These are phyloP conservation scores for Corydoras sp. DNA, from an alignment of 2,113 vertebrate species.

Conservation along the genomic window DNA sequence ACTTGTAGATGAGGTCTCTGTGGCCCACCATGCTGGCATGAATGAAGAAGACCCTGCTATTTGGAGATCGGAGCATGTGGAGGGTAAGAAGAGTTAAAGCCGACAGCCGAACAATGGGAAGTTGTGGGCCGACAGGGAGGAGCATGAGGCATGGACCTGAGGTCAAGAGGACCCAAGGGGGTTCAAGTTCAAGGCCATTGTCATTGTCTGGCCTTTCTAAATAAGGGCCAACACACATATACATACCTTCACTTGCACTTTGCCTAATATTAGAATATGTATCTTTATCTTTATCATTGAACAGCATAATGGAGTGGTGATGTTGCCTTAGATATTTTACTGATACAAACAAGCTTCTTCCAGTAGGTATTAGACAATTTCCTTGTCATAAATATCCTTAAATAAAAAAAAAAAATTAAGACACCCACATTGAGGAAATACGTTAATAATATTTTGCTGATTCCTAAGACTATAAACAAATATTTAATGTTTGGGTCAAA, in stretches of 20 bases:
- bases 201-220: conserved; percentile 61
- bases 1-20: conserved; percentile 51
- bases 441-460: conserved; percentile 6
- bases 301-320: too few species aligned
- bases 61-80: conserved; percentile 35
- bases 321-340: too few species aligned
- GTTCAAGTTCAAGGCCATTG: conserved; percentile 73
- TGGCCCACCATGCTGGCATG: conserved; percentile 44
- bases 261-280: conserved; percentile 2
- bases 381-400: not conserved
- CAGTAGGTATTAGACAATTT: not conserved
- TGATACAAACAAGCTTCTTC: too few species aligned
- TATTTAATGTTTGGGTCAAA: not conserved
- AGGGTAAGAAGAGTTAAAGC: conserved; percentile 62
- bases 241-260: conserved; percentile 40
- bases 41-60: conserved; percentile 37
- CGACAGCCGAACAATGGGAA: conserved; percentile 67
- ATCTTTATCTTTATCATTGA: too few species aligned
- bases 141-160: conserved; percentile 61
- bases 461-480: not conserved
- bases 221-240: conserved; percentile 35
- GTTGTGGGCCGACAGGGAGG: conserved; percentile 44
- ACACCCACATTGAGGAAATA: not conserved
- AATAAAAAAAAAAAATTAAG: not conserved
- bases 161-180: conserved; percentile 65